A percentile compares a stretch with the other conserved stretches of the same genome.
These are phyloP conservation scores for Porites rus DNA, from an alignment of 92 coral and sea anemone genomes.

Conservation along the genomic window DNA sequence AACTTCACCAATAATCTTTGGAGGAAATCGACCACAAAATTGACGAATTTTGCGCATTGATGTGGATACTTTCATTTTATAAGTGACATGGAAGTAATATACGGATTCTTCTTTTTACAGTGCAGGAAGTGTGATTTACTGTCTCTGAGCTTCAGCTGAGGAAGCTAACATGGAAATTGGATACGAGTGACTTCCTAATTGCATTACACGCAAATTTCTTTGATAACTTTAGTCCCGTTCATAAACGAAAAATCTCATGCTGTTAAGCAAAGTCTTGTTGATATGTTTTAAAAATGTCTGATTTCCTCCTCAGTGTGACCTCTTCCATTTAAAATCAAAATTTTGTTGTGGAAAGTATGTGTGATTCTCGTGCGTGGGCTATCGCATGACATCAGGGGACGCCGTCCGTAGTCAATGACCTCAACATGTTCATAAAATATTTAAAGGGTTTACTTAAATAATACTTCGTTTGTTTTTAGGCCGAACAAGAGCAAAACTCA, in stretches of 20 bases:
- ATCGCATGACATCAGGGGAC: slow-evolving; percentile 45
- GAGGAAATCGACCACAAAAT: slow-evolving; percentile 20
- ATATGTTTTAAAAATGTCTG: neutral
- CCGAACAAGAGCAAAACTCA: slow-evolving; percentile 79
- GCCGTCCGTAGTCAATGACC: slow-evolving; percentile 38
- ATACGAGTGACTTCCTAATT: neutral
- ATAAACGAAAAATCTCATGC: neutral
- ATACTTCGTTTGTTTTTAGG: slow-evolving; percentile 32
- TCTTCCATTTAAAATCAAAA: neutral
- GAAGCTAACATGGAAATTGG: neutral
- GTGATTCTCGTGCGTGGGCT: slow-evolving; percentile 21
- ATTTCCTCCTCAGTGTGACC: neutral
- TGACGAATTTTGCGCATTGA: neutral
- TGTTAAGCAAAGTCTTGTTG: neutral
- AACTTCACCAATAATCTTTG: neutral
- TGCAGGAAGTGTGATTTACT: too few relatives aligned
- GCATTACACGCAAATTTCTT: neutral
- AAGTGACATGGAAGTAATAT: too few relatives aligned
- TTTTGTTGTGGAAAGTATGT: slow-evolving; percentile 30
- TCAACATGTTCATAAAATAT: slow-evolving; percentile 1
- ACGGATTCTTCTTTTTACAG: too few relatives aligned
- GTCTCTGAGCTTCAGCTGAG: too few relatives aligned
- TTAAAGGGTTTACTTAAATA: neutral
- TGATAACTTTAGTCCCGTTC: neutral
- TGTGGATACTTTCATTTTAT: neutral